phyloP scores from a whole-genome alignment of 2,888 invertebrate species.

The Heliconius charithonia region DNA sequence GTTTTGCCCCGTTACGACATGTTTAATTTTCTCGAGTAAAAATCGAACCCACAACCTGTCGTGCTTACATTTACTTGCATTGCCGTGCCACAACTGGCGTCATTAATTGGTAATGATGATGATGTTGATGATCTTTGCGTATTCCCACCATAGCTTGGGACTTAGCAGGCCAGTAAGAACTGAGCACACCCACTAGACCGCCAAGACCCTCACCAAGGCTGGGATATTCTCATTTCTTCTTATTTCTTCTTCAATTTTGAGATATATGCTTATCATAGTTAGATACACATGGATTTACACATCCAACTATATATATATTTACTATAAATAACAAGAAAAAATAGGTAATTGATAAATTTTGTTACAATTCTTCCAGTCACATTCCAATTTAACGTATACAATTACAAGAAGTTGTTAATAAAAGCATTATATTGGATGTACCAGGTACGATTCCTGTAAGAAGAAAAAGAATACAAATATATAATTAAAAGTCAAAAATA shows the following conservation, averaged over 20 bases:
- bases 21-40: too few species aligned
- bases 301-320: neutral
- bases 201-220: conserved; percentile 87
- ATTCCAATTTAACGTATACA: neutral
- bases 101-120: neutral
- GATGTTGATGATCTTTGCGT: conserved; percentile 37
- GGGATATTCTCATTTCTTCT: conserved; percentile 31
- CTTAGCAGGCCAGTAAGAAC: conserved; percentile 93
- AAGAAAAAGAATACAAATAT: neutral
- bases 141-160: conserved; percentile 87
- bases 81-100: too few species aligned
- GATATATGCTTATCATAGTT: neutral
- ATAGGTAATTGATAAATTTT: neutral
- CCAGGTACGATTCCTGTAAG: neutral
- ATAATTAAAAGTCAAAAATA: too few species aligned
- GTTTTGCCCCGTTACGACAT: too few species aligned
- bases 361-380: too few species aligned
- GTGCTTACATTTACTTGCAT: neutral
- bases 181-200: conserved; percentile 84
- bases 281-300: neutral
- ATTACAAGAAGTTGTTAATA: neutral
- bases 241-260: neutral
- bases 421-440: neutral
- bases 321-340: neutral
- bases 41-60: neutral